Base-by-base conservation (phyloP, 2,113 vertebrate genomes). In the Brienomyrus longianalis region DNA sequence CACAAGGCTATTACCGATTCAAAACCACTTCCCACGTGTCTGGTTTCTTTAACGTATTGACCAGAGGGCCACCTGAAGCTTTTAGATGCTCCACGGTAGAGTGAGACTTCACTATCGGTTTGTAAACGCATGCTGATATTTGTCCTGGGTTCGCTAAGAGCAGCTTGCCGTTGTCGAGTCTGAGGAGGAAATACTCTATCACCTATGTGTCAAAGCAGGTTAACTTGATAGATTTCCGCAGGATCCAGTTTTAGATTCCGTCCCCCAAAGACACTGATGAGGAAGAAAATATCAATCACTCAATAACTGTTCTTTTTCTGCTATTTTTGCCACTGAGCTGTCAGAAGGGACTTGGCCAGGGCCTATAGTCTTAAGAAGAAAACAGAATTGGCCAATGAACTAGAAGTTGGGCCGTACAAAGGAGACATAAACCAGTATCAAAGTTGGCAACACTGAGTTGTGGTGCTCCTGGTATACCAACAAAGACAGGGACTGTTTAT, bases 241-340 rank as follows among this genome's bases (percentile, higher is more conserved):
- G 47, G 85, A 86, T 51, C 11, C 13, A 0, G 85, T 52, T 54
- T 86, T 54, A 7, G n/a, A 35, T 27, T 48, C 23, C 13, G 11
- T 35, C 23, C 50, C 48, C 85, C 51, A 54, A 52, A 54, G 50
- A 54, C 27, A 35, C 85, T 54, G n/a, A 27, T 35, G n/a, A 27
- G 19, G 31, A 31, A 86, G 51, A 35, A 87, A 54, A 56, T 56
- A 87, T 51, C 50, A 84, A 84, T 86, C 85, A 56, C n/a, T 86
- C 83, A 48, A 27, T 86, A 13, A 56, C 51, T 54, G 48, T 56
- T 54, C 47, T 86, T 48, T 84, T 84, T 54, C 7, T 52, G n/a
- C 50, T 52, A 31, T 86, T 50, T 86, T 86, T 47, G 19, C n/a
- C 45, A 35, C n/a, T 17, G 45, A 35, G 27, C 11, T 52, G 47